These are phyloP conservation scores for Sacculina carcini DNA, from an alignment of 2,888 invertebrate genomes.

Conservation along the genomic window DNA sequence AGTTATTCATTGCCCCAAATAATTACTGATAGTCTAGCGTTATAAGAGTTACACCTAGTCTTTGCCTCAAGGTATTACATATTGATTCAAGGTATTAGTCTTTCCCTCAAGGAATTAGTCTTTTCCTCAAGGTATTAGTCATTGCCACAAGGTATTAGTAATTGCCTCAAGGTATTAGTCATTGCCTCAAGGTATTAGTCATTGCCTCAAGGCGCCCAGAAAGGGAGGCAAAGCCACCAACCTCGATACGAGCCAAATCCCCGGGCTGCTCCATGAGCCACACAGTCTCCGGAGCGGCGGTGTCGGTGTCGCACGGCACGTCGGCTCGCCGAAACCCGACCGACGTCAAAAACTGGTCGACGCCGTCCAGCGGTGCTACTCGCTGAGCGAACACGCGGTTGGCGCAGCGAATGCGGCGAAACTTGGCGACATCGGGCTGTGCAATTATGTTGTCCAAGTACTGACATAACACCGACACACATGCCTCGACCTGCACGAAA, in stretches of 20 bases:
- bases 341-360: conserved; percentile 48
- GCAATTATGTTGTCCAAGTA: conserved; percentile 71
- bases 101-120: no score
- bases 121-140: no score
- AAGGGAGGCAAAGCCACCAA: no score
- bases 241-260: not conserved
- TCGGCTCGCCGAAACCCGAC: conserved; percentile 39
- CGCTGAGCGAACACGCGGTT: conserved; percentile 58
- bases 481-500: conserved; percentile 39
- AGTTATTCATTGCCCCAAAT: no score
- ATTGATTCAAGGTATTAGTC: no score
- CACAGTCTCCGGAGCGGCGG: conserved; percentile 8
- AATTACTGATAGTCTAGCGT: no score
- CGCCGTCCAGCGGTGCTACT: conserved; percentile 49
- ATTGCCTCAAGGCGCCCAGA: no score
- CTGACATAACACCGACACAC: conserved; percentile 59
- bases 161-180: no score
- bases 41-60: no score
- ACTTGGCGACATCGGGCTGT: conserved; percentile 65
- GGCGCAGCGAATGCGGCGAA: conserved; percentile 56
- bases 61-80: no score
- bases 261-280: conserved; percentile 7
- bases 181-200: no score
- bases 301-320: conserved; percentile 10
- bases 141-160: no score